Conservation (phyloP, 2,888 invertebrate genomes). For the Ennomos erosarius region DNA sequence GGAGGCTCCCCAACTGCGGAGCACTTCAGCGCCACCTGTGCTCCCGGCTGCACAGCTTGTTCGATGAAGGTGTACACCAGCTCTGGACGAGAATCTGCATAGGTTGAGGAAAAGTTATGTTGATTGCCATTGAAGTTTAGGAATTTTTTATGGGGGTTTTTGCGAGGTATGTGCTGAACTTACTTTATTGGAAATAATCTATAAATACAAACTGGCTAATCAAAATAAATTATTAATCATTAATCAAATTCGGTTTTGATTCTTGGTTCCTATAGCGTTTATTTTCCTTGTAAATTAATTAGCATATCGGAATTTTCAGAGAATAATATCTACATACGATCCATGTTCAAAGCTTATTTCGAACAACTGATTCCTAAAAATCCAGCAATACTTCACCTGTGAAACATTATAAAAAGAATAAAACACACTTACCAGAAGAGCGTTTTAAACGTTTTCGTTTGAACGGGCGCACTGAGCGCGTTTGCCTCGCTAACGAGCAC, state of each 20-base stretch:
- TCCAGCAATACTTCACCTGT: slow-evolving; percentile 24
- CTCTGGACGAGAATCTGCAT: slow-evolving; percentile 91
- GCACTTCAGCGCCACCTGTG: slow-evolving; percentile 93
- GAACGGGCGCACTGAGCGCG: slow-evolving; percentile 57
- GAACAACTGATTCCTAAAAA: slow-evolving; percentile 2
- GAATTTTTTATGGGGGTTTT: too few species aligned
- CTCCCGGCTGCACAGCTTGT: slow-evolving; percentile 88
- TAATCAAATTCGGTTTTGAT: too few species aligned
- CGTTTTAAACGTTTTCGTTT: slow-evolving; percentile 76
- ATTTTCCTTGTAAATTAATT: too few species aligned
- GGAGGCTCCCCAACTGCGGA: slow-evolving; percentile 94
- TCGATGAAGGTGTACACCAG: slow-evolving; percentile 94
- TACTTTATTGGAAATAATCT: too few species aligned
- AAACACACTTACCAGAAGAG: slow-evolving; percentile 67
- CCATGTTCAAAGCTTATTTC: too few species aligned
- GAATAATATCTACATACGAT: too few species aligned
- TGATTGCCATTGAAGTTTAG: background rate
- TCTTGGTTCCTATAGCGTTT: too few species aligned
- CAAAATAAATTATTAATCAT: too few species aligned
- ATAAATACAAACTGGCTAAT: too few species aligned
- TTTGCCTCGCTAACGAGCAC: slow-evolving; percentile 72
- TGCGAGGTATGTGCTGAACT: too few species aligned
- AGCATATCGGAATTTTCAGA: too few species aligned
- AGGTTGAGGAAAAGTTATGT: slow-evolving; percentile 24
- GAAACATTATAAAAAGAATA: slow-evolving; percentile 48